Percentiles rank a stretch among this genome's conserved stretches.
Conservation (phyloP, 2,113 vertebrate genomes). For the Puntigrus tetrazona region DNA sequence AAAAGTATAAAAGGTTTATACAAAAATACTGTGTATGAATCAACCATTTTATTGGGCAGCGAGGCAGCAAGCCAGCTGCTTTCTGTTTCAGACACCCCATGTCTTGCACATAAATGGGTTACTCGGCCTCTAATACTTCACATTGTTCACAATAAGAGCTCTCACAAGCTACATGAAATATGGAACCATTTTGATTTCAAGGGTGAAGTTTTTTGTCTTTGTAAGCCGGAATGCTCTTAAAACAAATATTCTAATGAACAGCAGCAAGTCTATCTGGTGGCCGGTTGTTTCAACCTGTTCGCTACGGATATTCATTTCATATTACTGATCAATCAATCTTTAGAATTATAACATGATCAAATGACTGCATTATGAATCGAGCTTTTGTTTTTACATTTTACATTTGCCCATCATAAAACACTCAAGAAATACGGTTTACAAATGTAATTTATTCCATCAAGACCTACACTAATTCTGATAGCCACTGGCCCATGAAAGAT, state of each 20-base stretch:
- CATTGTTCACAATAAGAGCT: conserved; percentile 5
- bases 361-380: background rate
- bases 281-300: background rate
- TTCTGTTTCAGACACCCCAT: conserved; percentile 1
- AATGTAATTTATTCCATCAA: background rate
- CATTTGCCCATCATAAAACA: background rate
- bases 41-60: background rate
- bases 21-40: background rate
- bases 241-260: background rate
- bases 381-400: too few relatives aligned
- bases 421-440: conserved; percentile 1
- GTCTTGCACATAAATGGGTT: background rate
- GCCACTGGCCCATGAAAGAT: conserved; percentile 1
- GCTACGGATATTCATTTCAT: background rate
- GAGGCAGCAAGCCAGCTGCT: conserved; percentile 6
- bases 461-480: conserved; percentile 12
- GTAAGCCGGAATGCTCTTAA: background rate
- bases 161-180: background rate
- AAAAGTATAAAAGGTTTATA: background rate
- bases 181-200: background rate
- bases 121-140: background rate
- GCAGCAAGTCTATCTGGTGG: background rate
- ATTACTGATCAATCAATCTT: background rate
- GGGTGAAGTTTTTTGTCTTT: background rate
- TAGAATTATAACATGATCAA: background rate